Evolutionary conservation across 2,797 vertebrate genomes (phyloP), one percentile per base, ranked within the genome.

Genomic region (Dendrocincla tyrannina): DNA sequence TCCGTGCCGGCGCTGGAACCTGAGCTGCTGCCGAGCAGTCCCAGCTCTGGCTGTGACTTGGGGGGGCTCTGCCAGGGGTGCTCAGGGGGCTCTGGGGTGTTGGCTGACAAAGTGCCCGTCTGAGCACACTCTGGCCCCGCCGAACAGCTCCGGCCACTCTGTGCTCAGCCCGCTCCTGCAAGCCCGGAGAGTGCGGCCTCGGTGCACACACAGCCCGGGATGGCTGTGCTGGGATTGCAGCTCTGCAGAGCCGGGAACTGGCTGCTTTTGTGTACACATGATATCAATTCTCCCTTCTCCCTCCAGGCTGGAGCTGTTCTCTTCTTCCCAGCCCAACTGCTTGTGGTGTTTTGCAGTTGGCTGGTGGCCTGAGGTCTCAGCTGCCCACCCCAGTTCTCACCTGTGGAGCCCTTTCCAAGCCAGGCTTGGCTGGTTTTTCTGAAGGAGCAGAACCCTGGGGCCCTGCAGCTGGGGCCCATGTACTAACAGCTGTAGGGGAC

Each of bases 1-100:
- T 18, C 4, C 0, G 0, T 0, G 7, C 22, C 0, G 0, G 0
- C 0, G 9, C 20, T 0, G 0, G 56, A 85, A 39, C 49, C 17
- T 4, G 67, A 79, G 67, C 39, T 74, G 4, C 3, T 33, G 75
- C 52, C 0, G 24, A 41, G 20, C n/a, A 73, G 37, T 28, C 22
- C 79, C 42, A 69, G 52, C 74, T 13, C 11, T 13, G 63, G 4
- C 49, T 0, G 2, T 5, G 28, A 17, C 50, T 9, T 16, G 0
- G 3, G 55, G 37, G 50, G 11, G 37, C 37, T 64, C 24, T 4
- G 49, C 23, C 44, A 5, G 42, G 7, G 33, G 8, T 15, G 44
- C 33, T 4, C 1, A 0, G 22, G 10, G 15, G 6, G 53, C 16
- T 2, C 47, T 33, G 25, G 59, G 67, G 67, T 70, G 75, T 39